Evolutionary conservation across 2,113 vertebrate genomes (phyloP).

Genomic region (Anhinga rufa): DNA sequence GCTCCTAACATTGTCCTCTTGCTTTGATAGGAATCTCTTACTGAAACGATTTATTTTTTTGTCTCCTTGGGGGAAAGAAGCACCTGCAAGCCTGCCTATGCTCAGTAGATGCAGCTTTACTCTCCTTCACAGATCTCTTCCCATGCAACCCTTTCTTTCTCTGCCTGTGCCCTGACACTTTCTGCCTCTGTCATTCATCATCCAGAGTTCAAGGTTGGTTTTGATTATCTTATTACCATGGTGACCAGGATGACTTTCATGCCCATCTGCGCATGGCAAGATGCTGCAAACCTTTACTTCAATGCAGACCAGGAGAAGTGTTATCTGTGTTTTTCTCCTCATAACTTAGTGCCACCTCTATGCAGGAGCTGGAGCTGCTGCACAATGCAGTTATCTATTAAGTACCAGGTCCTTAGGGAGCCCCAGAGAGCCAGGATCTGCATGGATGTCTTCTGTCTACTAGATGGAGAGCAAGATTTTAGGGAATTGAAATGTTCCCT

Average conservation of each 20-base stretch:
- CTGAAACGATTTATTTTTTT: background rate
- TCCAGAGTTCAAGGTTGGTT: background rate
- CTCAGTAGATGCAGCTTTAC: background rate
- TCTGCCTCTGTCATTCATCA: background rate
- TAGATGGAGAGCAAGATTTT: background rate
- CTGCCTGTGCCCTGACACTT: background rate
- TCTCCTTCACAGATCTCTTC: background rate
- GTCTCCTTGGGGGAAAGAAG: background rate
- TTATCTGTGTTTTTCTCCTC: background rate
- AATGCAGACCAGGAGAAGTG: background rate
- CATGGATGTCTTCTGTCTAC: background rate
- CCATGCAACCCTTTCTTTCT: background rate
- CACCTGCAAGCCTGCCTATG: background rate
- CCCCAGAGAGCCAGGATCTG: background rate
- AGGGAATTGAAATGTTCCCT: background rate
- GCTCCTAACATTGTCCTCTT: background rate
- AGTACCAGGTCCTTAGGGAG: background rate
- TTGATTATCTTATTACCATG: constrained; percentile 50
- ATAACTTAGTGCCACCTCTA: background rate
- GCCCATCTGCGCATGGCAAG: constrained; percentile 18
- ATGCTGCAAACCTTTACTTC: background rate
- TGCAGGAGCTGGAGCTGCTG: background rate
- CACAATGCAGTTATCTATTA: background rate
- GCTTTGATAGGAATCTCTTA: background rate
- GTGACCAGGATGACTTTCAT: constrained; percentile 35